Evolutionary conservation across 2,113 vertebrate genomes (phyloP).

Genomic region (Centropus bengalensis): DNA sequence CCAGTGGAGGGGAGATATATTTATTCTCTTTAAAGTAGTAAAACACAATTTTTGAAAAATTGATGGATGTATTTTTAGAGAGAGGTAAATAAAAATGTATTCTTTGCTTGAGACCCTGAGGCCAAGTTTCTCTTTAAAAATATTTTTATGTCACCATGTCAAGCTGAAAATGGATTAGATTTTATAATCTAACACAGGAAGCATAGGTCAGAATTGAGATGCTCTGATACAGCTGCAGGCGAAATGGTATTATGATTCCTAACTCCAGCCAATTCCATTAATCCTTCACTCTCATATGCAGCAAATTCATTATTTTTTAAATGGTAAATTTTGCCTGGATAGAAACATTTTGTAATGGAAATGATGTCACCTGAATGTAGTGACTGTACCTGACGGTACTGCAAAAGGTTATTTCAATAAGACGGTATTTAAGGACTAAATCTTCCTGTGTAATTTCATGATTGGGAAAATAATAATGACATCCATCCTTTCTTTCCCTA

Average conservation of each 20-base stretch:
- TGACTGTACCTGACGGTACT: neutral
- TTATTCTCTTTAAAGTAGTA: constrained; percentile 28
- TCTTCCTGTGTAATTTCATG: neutral
- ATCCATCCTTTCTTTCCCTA: neutral
- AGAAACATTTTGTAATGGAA: neutral
- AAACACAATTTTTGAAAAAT: constrained; percentile 13
- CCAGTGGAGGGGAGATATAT: neutral
- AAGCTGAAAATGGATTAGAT: neutral
- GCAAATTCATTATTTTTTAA: neutral
- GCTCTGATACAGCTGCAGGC: neutral
- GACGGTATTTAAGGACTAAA: neutral
- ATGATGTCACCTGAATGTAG: neutral
- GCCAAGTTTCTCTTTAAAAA: neutral
- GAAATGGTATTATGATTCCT: neutral
- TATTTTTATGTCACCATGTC: neutral
- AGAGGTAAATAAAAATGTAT: neutral
- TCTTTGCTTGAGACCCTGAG: neutral
- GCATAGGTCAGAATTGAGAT: neutral
- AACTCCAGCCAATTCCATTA: neutral
- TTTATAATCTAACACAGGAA: neutral
- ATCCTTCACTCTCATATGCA: neutral
- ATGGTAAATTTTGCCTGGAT: neutral
- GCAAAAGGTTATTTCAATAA: neutral
- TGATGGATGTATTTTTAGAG: constrained; percentile 20
- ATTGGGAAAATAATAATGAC: neutral